Base-by-base conservation (phyloP, 2,888 invertebrate species). In the Parthenolecanium corni region DNA sequence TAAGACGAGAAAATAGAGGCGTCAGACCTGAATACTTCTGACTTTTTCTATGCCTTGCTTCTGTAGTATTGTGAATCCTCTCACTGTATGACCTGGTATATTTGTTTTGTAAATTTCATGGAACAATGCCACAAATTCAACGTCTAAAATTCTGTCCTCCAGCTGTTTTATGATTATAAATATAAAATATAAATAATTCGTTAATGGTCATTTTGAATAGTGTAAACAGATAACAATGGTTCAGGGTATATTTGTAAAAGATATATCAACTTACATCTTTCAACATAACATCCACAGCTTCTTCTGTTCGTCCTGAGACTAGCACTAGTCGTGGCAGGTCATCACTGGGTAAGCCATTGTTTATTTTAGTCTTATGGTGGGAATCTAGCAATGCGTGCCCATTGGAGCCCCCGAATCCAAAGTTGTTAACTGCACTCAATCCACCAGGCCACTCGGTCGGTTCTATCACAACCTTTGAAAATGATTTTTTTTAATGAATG, bases 271-370 rank as follows among this genome's bases (percentile, higher is more conserved):
- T 69, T 67, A 88, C 72, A 56, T 82, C 80, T 65, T 83, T 77
- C 6, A 89, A 73, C 64, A 90, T 76, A 56, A 72, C 74, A 42
- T 80, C 78, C 0, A 90, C 80, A 0, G 86, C 82, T 57, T 86
- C 83, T 70, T 87, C 83, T 0, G 89, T 89, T 61, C 95, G 80
- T 0, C 91, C 90, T 44, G 89, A 86, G 65, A 80, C 81, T 52
- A 81, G 80, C 4, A 88, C 80, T 51, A 94, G 73, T 61, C 89
- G 80, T 0, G 87, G 86, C 0, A 86, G 71, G 68, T 82, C 77
- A 68, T 87, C 86, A 0, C 71, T 69, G 0, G 86, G 83, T 14
- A 79, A 70, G 14, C 80, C 82, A 1, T 77, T 75, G 71, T 84
- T 84, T 0, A 79, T 73, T 75, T 84, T 85, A 36, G 70, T 78